Percentiles rank a stretch among this genome's conserved stretches.
Conservation (phyloP, 1,140 invertebrate genomes). For the Neomicropteryx cornuta region DNA sequence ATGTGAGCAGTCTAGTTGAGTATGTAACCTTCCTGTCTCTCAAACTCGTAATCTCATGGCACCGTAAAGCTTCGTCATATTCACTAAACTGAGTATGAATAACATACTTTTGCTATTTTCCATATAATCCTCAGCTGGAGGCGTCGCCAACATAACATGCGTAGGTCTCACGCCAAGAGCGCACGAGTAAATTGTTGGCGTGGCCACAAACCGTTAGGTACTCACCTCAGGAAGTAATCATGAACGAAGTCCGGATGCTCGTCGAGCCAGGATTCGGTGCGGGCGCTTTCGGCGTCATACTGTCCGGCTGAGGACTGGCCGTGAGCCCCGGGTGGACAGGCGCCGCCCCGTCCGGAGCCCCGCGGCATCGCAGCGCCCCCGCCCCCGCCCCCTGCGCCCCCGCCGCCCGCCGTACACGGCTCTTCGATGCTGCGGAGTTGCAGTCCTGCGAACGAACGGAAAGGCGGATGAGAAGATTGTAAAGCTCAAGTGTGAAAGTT, state of each 20-base stretch:
- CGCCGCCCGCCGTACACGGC: conserved; percentile 53
- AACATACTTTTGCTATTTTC: background rate
- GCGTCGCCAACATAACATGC: background rate
- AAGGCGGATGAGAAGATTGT: conserved; percentile 3
- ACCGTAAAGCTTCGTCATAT: no score
- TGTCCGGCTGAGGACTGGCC: conserved; percentile 40
- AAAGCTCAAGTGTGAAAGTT: background rate
- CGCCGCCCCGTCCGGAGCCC: conserved; percentile 40
- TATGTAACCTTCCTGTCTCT: no score
- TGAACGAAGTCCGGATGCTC: conserved; percentile 92
- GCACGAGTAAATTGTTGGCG: no score
- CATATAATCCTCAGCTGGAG: background rate
- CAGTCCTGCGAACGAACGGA: conserved; percentile 51
- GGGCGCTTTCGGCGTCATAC: conserved; percentile 74
- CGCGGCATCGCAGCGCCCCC: no score
- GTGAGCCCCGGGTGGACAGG: conserved; percentile 31
- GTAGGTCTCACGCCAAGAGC: background rate
- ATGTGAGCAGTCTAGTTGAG: no score
- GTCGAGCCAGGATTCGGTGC: conserved; percentile 89
- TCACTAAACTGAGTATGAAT: background rate
- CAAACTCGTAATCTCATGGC: no score
- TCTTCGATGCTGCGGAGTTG: conserved; percentile 71
- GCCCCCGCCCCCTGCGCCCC: conserved; percentile 42
- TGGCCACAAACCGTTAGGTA: no score
- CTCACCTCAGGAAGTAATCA: conserved; percentile 86